Conservation (phyloP, 2,888 invertebrate species). For the Amiota minor region DNA sequence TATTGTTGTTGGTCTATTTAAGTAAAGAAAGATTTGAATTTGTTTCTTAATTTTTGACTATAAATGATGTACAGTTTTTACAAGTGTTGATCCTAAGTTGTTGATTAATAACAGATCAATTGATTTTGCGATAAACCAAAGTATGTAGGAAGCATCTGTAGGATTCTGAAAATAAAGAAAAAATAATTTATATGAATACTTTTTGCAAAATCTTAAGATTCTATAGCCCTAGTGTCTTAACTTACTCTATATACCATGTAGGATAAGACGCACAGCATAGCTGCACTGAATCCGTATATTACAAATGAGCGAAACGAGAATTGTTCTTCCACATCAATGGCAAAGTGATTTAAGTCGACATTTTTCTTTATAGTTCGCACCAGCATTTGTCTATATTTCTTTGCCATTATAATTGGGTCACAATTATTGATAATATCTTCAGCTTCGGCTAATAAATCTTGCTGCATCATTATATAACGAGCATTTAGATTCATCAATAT, state of each 20-base stretch:
- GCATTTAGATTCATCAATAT: conserved; percentile 60
- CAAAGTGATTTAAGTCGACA: conserved; percentile 15
- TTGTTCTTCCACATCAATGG: not conserved
- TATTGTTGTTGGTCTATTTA: not conserved
- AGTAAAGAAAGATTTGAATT: not conserved
- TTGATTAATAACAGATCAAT: not conserved
- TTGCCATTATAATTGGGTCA: not conserved
- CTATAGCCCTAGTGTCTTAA: too few species aligned
- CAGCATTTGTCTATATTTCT: not conserved
- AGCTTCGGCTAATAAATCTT: conserved; percentile 44
- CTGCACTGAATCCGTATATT: not conserved
- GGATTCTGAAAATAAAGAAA: not conserved
- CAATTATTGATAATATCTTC: not conserved
- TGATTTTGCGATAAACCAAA: not conserved
- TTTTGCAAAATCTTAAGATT: not conserved
- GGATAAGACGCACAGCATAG: conserved; percentile 11
- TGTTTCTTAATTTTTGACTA: not conserved
- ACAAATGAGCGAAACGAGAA: conserved; percentile 4
- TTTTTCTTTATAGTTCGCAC: conserved; percentile 3
- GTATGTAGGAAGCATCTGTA: not conserved
- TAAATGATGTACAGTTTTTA: not conserved
- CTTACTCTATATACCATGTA: conserved; percentile 17
- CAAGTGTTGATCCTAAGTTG: not conserved
- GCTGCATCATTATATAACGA: conserved; percentile 56
- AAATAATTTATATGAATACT: not conserved